These are phyloP conservation scores for Lepidurus arcticus DNA, from an alignment of 1,140 invertebrate genomes.

Conservation along the genomic window DNA sequence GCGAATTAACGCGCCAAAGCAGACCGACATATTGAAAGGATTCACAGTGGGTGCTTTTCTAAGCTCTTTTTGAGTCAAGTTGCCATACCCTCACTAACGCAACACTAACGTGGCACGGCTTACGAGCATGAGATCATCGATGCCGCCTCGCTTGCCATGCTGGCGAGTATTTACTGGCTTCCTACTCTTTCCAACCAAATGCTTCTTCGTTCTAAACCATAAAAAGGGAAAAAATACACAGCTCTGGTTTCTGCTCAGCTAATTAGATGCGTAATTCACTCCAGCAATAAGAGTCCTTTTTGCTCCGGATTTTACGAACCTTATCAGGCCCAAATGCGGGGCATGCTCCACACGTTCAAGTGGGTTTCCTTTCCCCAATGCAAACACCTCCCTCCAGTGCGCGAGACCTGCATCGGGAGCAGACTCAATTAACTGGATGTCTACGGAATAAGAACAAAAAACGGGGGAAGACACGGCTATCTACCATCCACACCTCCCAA, in stretches of 20 bases:
- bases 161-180: neutral
- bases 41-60: constrained; percentile 11
- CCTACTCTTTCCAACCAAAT: neutral
- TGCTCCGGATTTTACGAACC: constrained; percentile 15
- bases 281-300: neutral
- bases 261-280: constrained; percentile 22
- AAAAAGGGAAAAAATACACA: neutral
- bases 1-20: neutral
- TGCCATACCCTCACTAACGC: neutral
- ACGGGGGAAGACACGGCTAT: neutral
- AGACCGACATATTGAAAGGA: constrained; percentile 2
- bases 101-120: neutral
- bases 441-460: neutral
- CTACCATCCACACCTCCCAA: neutral
- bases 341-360: neutral
- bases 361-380: no score
- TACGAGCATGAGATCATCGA: constrained; percentile 15
- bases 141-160: neutral
- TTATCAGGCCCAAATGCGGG: neutral
- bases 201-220: neutral
- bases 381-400: neutral
- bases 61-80: neutral
- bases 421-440: neutral
- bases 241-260: constrained; percentile 17
- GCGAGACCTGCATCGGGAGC: neutral